Conservation (phyloP, 2,888 invertebrate genomes). For the Neuroscelio doddi region DNA sequence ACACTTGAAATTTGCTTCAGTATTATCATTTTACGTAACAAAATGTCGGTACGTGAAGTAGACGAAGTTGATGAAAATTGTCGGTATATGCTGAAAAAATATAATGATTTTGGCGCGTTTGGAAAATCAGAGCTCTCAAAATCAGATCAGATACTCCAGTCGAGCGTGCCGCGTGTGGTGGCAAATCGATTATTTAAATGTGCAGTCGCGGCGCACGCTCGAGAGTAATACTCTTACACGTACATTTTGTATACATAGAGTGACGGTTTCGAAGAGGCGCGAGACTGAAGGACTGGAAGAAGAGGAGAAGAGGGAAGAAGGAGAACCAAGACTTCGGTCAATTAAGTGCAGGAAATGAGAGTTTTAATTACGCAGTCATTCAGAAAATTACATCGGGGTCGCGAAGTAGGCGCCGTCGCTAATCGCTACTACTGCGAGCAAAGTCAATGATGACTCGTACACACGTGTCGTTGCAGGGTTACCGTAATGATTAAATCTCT, state of each 20-base stretch:
- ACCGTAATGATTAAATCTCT: slow-evolving; percentile 28
- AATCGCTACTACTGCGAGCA: slow-evolving; percentile 41
- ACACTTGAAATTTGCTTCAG: too few species aligned
- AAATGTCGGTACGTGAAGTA: too few species aligned
- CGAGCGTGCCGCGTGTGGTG: slow-evolving; percentile 9
- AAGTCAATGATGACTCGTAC: slow-evolving; percentile 45
- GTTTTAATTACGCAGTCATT: slow-evolving; percentile 73
- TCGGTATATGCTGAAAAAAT: too few species aligned
- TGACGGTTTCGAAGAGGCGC: slow-evolving; percentile 30
- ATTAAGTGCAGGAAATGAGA: slow-evolving; percentile 73
- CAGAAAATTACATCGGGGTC: slow-evolving; percentile 72
- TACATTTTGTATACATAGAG: slow-evolving; percentile 31
- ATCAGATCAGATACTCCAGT: background rate
- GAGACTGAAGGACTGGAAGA: background rate
- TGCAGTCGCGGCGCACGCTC: slow-evolving; percentile 16
- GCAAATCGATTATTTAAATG: slow-evolving; percentile 44
- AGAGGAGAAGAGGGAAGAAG: slow-evolving; percentile 29
- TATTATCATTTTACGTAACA: too few species aligned
- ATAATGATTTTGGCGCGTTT: too few species aligned
- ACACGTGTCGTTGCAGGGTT: slow-evolving; percentile 38
- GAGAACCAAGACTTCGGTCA: slow-evolving; percentile 70
- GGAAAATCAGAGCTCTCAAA: background rate
- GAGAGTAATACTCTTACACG: slow-evolving; percentile 14
- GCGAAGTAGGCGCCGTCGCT: slow-evolving; percentile 64
- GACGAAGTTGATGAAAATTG: too few species aligned